These are phyloP conservation scores for Hypselothyrea guttata DNA, from an alignment of 2,888 invertebrate species.

Conservation along the genomic window DNA sequence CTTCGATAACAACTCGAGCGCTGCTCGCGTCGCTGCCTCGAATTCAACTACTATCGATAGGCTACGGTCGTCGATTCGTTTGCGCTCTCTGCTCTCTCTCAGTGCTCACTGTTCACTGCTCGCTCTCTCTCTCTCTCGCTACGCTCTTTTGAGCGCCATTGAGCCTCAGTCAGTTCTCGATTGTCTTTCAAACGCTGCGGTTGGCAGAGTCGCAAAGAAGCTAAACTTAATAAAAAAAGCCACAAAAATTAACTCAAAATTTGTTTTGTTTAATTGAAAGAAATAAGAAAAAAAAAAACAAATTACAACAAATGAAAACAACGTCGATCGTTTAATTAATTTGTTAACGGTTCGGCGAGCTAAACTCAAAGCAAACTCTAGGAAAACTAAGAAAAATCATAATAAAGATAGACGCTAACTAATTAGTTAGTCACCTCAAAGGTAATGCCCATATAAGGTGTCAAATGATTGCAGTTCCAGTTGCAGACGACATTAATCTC, in stretches of 20 bases:
- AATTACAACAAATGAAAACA: no score
- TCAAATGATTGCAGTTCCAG: constrained; percentile 21
- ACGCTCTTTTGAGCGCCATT: constrained; percentile 1
- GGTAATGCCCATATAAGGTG: constrained; percentile 55
- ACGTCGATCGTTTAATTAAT: background rate
- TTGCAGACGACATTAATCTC: no score
- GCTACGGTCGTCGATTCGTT: constrained; percentile 29
- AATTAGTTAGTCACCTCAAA: constrained; percentile 40
- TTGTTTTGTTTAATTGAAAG: background rate
- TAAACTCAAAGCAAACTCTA: no score
- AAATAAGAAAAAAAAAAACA: background rate
- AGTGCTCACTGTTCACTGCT: background rate
- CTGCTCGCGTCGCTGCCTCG: constrained; percentile 20
- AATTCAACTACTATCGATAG: constrained; percentile 67
- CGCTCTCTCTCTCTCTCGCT: constrained; percentile 30
- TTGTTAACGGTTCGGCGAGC: no score
- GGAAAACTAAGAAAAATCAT: no score
- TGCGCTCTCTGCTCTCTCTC: constrained; percentile 24
- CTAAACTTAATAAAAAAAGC: background rate
- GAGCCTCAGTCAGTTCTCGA: constrained; percentile 48
- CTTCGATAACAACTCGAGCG: constrained; percentile 53
- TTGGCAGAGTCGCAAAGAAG: constrained; percentile 10
- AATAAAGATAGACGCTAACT: no score
- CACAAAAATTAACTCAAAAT: background rate
- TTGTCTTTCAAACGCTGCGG: constrained; percentile 62